Evolutionary conservation across 1,140 invertebrate genomes (phyloP).

Genomic region (Pseudomyrmex pallidus): DNA sequence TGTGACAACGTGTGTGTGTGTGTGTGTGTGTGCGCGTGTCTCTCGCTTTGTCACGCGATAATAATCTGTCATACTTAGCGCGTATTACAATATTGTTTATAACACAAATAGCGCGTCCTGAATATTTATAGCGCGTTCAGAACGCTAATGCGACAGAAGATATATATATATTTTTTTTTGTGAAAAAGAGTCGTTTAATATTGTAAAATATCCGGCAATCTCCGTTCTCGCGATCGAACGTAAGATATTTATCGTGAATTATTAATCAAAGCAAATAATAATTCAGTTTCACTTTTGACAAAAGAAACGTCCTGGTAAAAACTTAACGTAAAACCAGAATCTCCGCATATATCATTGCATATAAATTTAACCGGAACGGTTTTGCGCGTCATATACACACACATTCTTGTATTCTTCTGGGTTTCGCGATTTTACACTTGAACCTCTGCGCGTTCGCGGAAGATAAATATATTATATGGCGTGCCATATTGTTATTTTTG

Average conservation of each 20-base stretch:
- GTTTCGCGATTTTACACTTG: slow-evolving; percentile 40
- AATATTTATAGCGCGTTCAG: too few species aligned
- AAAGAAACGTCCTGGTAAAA: background rate
- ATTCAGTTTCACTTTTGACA: slow-evolving; percentile 19
- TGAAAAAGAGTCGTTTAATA: too few species aligned
- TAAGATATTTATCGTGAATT: background rate
- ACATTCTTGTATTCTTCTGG: background rate
- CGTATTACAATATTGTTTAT: background rate
- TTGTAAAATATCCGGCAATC: too few species aligned
- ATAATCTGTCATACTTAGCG: slow-evolving; percentile 37
- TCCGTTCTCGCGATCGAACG: too few species aligned
- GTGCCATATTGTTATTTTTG: background rate
- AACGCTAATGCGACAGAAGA: too few species aligned
- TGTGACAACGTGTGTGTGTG: background rate
- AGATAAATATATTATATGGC: slow-evolving; percentile 28
- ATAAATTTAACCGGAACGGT: slow-evolving; percentile 31
- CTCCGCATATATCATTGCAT: slow-evolving; percentile 6
- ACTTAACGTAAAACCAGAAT: background rate
- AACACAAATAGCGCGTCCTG: too few species aligned
- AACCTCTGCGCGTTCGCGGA: slow-evolving; percentile 19
- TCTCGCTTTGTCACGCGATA: background rate
- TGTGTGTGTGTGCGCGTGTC: too few species aligned
- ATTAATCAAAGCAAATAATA: background rate
- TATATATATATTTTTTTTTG: too few species aligned
- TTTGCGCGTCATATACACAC: background rate